phyloP scores from a whole-genome alignment of 1,140 invertebrate species.

The Leptopilina boulardi region DNA sequence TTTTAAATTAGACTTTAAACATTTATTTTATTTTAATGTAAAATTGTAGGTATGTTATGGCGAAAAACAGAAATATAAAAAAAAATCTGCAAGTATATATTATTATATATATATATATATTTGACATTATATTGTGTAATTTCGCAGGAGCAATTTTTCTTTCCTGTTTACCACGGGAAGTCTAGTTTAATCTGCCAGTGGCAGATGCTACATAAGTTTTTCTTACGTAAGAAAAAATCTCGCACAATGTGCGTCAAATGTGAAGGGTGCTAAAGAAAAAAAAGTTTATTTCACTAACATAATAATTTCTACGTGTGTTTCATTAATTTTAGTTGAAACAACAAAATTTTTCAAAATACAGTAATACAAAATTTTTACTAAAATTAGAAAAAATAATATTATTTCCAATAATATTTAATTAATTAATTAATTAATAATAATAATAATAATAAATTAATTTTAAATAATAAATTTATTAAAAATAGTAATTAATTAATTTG shows the following conservation, averaged over 20 bases:
- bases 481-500: no score
- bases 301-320: not conserved
- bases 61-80: not conserved
- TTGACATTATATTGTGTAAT: constrained; percentile 10
- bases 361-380: no score
- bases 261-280: not conserved
- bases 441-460: no score
- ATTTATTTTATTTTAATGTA: no score
- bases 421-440: no score
- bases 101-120: not conserved
- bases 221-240: not conserved
- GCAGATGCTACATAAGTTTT: constrained; percentile 9
- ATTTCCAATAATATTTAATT: no score
- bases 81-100: not conserved
- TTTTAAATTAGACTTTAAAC: no score
- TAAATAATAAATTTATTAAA: no score
- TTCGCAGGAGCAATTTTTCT: constrained; percentile 18
- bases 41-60: no score
- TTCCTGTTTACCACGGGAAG: not conserved
- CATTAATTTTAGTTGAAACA: no score
- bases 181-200: not conserved
- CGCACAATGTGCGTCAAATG: not conserved
- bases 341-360: no score
- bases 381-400: no score
- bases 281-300: not conserved